A percentile compares a stretch with the other conserved stretches of the same genome.
phyloP scores from a whole-genome alignment of 2,888 invertebrate species.

The Cremastinae sp. region DNA sequence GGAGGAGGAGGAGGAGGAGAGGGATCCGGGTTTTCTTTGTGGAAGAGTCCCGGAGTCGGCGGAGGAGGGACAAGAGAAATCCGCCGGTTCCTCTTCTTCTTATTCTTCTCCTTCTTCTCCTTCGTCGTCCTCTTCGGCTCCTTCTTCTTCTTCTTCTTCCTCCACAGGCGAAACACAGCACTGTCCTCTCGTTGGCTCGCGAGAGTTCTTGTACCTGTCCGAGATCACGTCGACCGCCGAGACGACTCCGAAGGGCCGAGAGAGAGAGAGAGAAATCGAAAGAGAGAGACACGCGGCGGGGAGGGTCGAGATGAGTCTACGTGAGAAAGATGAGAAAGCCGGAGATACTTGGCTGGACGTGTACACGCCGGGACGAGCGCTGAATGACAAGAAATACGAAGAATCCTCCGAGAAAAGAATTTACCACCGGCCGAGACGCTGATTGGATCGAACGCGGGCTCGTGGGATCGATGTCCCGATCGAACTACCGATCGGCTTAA shows the following conservation, averaged over 20 bases:
- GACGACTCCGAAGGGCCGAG: conserved; percentile 13
- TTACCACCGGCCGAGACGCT: neutral
- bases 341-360: conserved; percentile 44
- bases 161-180: conserved; percentile 14
- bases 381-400: conserved; percentile 55
- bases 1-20: conserved; percentile 33
- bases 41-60: neutral
- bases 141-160: conserved; percentile 35
- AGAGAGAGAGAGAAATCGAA: conserved; percentile 12
- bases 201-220: conserved; percentile 53
- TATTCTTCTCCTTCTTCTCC: conserved; percentile 10
- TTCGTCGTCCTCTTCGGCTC: conserved; percentile 24
- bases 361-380: conserved; percentile 38
- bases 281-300: neutral
- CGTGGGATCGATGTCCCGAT: conserved; percentile 21
- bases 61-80: neutral
- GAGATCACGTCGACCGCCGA: conserved; percentile 51
- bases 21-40: conserved; percentile 42
- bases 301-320: conserved; percentile 6
- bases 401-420: conserved; percentile 14
- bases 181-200: conserved; percentile 19
- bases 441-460: conserved; percentile 38
- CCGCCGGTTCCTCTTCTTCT: conserved; percentile 21
- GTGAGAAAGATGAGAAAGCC: conserved; percentile 36
- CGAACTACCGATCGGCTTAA: neutral